These are phyloP conservation scores for Arge pagana DNA, from an alignment of 2,888 invertebrate species.

Conservation along the genomic window DNA sequence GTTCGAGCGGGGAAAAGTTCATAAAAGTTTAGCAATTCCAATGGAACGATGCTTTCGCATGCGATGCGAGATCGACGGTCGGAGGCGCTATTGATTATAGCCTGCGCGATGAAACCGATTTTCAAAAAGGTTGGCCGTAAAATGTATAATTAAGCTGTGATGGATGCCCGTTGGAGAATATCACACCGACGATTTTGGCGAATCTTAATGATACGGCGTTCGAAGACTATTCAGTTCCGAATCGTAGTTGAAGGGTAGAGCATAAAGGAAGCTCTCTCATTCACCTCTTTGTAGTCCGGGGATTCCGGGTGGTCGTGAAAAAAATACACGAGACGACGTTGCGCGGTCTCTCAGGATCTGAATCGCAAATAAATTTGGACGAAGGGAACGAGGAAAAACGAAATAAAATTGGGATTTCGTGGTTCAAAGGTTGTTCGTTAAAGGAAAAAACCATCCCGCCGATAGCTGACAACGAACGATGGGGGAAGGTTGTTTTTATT, in stretches of 20 bases:
- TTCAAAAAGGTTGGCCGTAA: constrained; percentile 2
- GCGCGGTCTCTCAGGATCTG: too few relatives aligned
- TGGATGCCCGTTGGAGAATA: constrained; percentile 7
- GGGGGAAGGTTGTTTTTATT: too few relatives aligned
- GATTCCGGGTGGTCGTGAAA: constrained; percentile 13
- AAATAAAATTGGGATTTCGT: too few relatives aligned
- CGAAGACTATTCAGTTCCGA: background rate
- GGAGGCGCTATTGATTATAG: background rate
- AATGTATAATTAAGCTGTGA: constrained; percentile 19
- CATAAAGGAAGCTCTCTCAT: too few relatives aligned
- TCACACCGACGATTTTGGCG: constrained; percentile 18
- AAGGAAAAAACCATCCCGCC: too few relatives aligned
- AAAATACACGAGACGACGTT: too few relatives aligned
- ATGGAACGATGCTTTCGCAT: background rate
- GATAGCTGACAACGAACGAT: too few relatives aligned
- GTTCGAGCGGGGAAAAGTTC: background rate
- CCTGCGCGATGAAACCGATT: background rate
- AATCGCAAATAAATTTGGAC: too few relatives aligned
- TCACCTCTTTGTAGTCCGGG: background rate
- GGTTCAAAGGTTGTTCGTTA: too few relatives aligned
- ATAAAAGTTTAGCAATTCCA: constrained; percentile 4
- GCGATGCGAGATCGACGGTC: background rate
- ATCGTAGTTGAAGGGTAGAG: constrained; percentile 1
- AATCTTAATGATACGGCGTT: constrained; percentile 19
- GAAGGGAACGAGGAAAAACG: too few relatives aligned